phyloP scores from a whole-genome alignment of 1,140 invertebrate genomes.

The Drosophila malerkotliana region DNA sequence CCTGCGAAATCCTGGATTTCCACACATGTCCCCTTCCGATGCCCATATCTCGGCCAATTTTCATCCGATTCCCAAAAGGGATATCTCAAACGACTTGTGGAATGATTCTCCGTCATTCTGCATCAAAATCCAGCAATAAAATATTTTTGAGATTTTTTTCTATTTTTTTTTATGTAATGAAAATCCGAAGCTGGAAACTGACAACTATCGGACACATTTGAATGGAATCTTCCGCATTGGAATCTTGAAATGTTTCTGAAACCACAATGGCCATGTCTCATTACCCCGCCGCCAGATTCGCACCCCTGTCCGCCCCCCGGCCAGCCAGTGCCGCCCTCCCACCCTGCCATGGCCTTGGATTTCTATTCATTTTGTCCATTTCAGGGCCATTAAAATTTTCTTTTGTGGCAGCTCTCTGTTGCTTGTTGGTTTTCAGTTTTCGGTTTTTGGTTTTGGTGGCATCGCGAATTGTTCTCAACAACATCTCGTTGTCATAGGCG shows the following conservation, averaged over 20 bases:
- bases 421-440: background rate
- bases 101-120: no score
- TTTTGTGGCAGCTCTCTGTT: constrained; percentile 24
- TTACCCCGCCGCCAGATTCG: background rate
- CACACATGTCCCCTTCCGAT: no score
- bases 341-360: background rate
- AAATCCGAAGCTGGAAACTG: background rate
- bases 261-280: background rate
- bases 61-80: no score
- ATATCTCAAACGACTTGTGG: no score
- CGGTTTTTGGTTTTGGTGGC: constrained; percentile 7
- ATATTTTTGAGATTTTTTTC: background rate
- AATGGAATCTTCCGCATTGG: background rate
- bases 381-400: constrained; percentile 41
- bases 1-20: no score
- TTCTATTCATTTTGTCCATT: constrained; percentile 26
- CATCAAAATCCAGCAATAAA: background rate
- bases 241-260: background rate
- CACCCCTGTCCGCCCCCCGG: background rate
- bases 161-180: no score
- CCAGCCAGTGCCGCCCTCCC: background rate
- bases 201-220: background rate
- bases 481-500: constrained; percentile 6
- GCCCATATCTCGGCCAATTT: no score
- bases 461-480: constrained; percentile 28